Percentiles rank a stretch among this genome's conserved stretches.
Conservation (phyloP, 2,113 vertebrate species). For the Petrocephalus zakoni region DNA sequence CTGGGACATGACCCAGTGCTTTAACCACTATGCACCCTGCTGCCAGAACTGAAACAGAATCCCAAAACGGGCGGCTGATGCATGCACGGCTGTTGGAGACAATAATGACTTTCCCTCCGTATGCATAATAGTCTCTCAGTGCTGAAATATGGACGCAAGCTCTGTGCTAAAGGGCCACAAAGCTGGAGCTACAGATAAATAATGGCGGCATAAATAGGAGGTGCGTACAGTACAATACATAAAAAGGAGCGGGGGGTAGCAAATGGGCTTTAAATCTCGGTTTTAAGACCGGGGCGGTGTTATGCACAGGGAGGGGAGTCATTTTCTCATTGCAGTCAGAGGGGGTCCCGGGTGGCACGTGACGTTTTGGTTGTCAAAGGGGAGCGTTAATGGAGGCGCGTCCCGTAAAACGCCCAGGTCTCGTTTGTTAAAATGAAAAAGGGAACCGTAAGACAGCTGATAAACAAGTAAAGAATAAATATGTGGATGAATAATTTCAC, state of each 20-base stretch:
- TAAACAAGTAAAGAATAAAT: neutral
- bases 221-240: neutral
- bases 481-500: neutral
- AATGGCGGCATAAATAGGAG: neutral
- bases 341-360: neutral
- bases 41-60: neutral
- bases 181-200: neutral
- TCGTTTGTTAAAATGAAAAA: conserved; percentile 5
- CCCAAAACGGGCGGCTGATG: neutral
- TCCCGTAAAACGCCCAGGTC: neutral
- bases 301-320: neutral
- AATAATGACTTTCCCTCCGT: neutral
- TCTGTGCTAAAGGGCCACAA: neutral
- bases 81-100: neutral
- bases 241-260: neutral
- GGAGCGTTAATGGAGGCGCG: neutral
- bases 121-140: neutral
- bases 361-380: neutral
- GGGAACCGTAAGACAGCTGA: neutral
- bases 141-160: neutral
- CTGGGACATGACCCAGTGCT: neutral
- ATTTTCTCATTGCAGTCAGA: neutral
- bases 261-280: neutral
- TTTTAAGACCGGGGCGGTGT: neutral
- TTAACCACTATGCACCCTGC: neutral